Percentiles rank a stretch among this genome's conserved stretches.
Conservation (phyloP, 2,113 vertebrate species). For the Microcebus lehilahytsara region DNA sequence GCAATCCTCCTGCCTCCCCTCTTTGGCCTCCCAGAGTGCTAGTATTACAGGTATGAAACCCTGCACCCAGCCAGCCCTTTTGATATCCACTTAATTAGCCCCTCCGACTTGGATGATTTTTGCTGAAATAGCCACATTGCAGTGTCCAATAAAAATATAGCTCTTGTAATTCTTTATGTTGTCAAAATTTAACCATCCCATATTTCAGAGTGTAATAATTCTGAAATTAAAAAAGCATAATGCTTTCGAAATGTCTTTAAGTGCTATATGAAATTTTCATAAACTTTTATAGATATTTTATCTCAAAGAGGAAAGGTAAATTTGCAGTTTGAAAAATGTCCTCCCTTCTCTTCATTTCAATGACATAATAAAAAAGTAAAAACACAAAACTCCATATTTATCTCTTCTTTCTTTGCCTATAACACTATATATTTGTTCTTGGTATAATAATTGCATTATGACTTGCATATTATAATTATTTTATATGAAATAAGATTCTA, state of each 20-base stretch:
- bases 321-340: neutral
- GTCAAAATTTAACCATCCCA: slow-evolving; percentile 10
- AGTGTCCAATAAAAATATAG: neutral
- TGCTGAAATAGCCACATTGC: slow-evolving; percentile 15
- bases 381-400: neutral
- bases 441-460: neutral
- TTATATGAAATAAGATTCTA: neutral
- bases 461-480: neutral
- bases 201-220: slow-evolving; percentile 18
- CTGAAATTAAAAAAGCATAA: slow-evolving; percentile 9
- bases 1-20: too few species aligned
- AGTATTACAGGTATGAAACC: too few species aligned
- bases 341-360: neutral
- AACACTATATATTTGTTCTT: neutral
- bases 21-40: too few species aligned
- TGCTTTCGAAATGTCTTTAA: slow-evolving; percentile 6
- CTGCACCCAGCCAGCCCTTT: neutral
- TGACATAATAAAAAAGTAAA: neutral
- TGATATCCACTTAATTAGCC: slow-evolving; percentile 29
- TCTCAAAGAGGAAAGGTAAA: neutral
- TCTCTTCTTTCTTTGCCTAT: neutral
- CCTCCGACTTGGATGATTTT: neutral
- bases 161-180: neutral
- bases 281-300: neutral
- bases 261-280: neutral